Conservation (phyloP, 2,888 invertebrate species). For the Lasioglossum calceatum region DNA sequence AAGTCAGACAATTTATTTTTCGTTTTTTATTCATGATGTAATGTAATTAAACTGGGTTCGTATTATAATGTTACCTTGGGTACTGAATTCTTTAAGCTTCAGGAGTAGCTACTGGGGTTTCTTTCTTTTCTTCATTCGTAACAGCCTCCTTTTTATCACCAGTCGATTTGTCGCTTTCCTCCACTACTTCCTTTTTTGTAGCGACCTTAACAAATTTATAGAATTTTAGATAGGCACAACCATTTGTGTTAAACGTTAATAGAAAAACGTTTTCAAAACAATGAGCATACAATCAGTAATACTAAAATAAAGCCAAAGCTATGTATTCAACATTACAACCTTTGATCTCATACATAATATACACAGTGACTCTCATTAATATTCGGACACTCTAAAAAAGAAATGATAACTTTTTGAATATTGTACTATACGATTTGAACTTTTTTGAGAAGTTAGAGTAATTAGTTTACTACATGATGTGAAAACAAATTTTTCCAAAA, state of each 20-base stretch:
- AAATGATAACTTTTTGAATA: no score
- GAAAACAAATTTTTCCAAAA: no score
- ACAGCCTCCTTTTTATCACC: conserved; percentile 79
- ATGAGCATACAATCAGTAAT: neutral
- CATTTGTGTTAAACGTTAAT: neutral
- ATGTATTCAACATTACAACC: neutral
- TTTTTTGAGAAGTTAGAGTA: no score
- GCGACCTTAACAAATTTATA: conserved; percentile 75
- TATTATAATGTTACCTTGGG: conserved; percentile 57
- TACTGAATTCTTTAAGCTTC: conserved; percentile 77
- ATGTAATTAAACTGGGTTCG: neutral
- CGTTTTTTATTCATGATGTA: neutral
- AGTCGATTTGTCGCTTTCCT: conserved; percentile 75
- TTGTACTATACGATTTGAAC: no score
- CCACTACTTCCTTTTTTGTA: conserved; percentile 79
- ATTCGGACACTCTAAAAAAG: no score
- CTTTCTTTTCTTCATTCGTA: conserved; percentile 80
- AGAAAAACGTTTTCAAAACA: neutral
- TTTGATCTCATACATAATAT: neutral
- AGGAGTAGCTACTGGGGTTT: conserved; percentile 80
- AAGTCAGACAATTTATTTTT: conserved; percentile 21
- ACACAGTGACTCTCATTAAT: no score
- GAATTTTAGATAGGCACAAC: neutral
- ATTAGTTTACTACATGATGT: no score
- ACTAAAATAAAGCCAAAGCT: neutral